These are phyloP conservation scores for Hippocampus guttulatus DNA, from an alignment of 2,113 vertebrate species.

Conservation along the genomic window DNA sequence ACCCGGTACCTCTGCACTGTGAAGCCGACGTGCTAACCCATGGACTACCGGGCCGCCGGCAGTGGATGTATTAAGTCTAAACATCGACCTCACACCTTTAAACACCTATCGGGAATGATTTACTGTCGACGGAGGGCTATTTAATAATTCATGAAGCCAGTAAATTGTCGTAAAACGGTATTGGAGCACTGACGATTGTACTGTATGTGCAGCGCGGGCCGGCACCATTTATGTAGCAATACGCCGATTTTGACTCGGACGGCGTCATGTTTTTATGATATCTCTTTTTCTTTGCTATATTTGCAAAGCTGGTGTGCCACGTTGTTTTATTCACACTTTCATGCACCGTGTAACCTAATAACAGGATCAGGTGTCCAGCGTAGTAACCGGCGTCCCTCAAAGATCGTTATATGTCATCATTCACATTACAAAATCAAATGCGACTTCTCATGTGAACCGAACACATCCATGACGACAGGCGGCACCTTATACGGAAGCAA, in stretches of 20 bases:
- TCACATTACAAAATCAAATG: too few relatives aligned
- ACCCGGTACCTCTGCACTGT: too few relatives aligned
- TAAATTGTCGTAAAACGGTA: constrained; percentile 17
- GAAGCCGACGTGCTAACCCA: too few relatives aligned
- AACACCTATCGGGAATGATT: constrained; percentile 22
- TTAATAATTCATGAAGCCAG: constrained; percentile 29
- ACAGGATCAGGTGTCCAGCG: too few relatives aligned
- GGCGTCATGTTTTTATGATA: neutral
- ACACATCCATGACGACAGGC: too few relatives aligned
- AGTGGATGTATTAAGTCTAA: constrained; percentile 16
- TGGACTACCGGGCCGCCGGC: too few relatives aligned
- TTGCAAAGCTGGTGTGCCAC: neutral
- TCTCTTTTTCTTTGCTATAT: neutral
- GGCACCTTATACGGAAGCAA: too few relatives aligned
- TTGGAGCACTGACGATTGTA: neutral
- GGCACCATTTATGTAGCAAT: neutral
- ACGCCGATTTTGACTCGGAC: neutral
- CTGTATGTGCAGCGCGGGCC: neutral
- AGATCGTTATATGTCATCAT: too few relatives aligned
- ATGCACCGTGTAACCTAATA: neutral
- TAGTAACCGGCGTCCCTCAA: too few relatives aligned
- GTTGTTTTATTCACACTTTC: neutral
- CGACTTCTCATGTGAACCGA: too few relatives aligned
- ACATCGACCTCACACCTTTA: constrained; percentile 27
- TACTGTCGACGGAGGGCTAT: constrained; percentile 15